phyloP scores from a whole-genome alignment of 2,113 vertebrate genomes.

The Phalacrocorax aristotelis region DNA sequence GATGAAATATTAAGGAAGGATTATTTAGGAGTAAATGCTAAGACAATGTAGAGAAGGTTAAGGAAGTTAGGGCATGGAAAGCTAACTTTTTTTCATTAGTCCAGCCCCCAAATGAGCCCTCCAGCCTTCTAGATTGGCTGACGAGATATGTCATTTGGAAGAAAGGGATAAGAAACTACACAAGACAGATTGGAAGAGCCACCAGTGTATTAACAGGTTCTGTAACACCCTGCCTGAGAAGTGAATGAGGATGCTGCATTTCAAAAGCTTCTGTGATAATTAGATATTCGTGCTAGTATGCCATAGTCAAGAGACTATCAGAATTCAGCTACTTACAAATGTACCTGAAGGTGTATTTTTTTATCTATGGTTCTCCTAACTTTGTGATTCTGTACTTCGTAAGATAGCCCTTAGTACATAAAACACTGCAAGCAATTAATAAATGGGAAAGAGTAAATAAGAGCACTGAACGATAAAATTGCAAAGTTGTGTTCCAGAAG shows the following conservation, averaged over 20 bases:
- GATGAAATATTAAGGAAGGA: not conserved
- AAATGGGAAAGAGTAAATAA: not conserved
- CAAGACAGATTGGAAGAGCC: not conserved
- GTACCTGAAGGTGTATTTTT: not conserved
- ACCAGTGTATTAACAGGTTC: not conserved
- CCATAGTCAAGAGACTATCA: not conserved
- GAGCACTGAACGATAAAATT: conserved; percentile 49
- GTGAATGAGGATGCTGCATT: not conserved
- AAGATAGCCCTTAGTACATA: not conserved
- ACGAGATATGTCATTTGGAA: not conserved
- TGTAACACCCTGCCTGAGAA: not conserved
- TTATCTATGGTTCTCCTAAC: not conserved
- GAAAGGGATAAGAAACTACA: not conserved
- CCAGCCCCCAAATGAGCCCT: not conserved
- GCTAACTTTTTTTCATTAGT: not conserved
- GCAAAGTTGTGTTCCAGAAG: conserved; percentile 7
- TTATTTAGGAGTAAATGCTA: not conserved
- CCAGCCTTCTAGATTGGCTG: not conserved
- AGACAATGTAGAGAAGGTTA: not conserved
- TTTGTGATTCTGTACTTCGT: not conserved
- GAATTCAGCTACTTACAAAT: not conserved
- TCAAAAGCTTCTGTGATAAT: not conserved
- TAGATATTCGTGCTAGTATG: not conserved
- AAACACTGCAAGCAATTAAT: conserved; percentile 6
- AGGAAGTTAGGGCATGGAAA: not conserved